Evolutionary conservation across 64 coral and sea anemone species (phyloP).

Genomic region (Actinia equina): DNA sequence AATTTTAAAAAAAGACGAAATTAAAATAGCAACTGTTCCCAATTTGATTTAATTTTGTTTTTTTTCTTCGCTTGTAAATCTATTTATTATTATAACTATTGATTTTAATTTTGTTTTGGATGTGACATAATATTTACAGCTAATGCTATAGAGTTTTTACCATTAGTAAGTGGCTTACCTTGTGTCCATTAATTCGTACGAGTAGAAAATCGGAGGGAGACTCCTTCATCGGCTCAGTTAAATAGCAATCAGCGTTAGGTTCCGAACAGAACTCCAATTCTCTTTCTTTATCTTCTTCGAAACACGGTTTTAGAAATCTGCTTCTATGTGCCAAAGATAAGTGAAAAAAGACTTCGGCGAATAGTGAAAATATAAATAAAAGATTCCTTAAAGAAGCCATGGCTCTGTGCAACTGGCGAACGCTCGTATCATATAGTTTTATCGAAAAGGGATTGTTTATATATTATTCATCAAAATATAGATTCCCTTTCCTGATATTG

Average conservation of each 20-base stretch:
- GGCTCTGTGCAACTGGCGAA: not conserved
- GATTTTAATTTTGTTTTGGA: not conserved
- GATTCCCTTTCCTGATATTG: not conserved
- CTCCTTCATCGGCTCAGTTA: not conserved
- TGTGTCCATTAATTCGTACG: not conserved
- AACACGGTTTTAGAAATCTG: not conserved
- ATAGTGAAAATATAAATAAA: not conserved
- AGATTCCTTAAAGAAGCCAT: not conserved
- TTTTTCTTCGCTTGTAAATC: not conserved
- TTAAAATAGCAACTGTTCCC: not conserved
- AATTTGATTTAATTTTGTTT: not conserved
- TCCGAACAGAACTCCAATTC: slow-evolving; percentile 14
- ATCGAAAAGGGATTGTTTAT: not conserved
- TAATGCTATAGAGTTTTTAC: too few species aligned
- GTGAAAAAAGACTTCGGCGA: not conserved
- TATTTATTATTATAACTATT: not conserved
- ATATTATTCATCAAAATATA: slow-evolving; percentile 11
- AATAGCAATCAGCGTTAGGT: not conserved
- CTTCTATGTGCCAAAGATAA: not conserved
- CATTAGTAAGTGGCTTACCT: not conserved
- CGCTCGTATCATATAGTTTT: not conserved
- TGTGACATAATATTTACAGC: not conserved
- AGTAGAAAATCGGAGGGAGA: not conserved
- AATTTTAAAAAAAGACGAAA: not conserved
- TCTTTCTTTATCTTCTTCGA: slow-evolving; percentile 16